phyloP scores from a whole-genome alignment of 2,888 invertebrate species.

The Drosophila villosipedis region DNA sequence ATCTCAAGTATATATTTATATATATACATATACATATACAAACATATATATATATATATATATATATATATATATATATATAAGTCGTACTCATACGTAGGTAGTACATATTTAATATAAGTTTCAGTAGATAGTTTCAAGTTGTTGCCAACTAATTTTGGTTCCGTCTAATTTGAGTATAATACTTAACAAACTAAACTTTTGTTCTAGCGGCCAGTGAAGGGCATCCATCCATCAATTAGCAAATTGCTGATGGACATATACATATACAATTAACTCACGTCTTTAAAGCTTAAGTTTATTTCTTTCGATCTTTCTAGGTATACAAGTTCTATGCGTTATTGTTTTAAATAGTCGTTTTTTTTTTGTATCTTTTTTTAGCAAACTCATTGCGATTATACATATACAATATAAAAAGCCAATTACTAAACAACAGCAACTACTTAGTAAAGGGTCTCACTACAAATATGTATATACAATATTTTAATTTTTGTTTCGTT shows the following conservation, averaged over 20 bases:
- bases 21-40: conserved; percentile 23
- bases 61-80: conserved; percentile 1
- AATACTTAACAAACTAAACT: conserved; percentile 44
- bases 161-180: conserved; percentile 23
- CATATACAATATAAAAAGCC: conserved; percentile 71
- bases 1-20: conserved; percentile 17
- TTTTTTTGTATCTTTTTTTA: conserved; percentile 3
- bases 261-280: conserved; percentile 23
- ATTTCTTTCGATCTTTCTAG: conserved; percentile 30
- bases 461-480: conserved; percentile 47
- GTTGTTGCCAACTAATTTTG: conserved; percentile 17
- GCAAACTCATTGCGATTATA: conserved; percentile 59
- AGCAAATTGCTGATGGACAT: conserved; percentile 36
- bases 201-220: conserved; percentile 82
- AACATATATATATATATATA: conserved; percentile 21
- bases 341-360: conserved; percentile 42
- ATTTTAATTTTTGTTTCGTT: conserved; percentile 28
- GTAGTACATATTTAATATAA: conserved; percentile 17
- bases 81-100: conserved; percentile 23
- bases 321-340: conserved; percentile 49
- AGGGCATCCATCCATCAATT: conserved; percentile 74
- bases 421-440: conserved; percentile 71
- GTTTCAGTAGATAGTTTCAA: conserved; percentile 23
- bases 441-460: conserved; percentile 53
- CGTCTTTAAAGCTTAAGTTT: conserved; percentile 67